phyloP scores from a whole-genome alignment of 1,140 invertebrate genomes.

The Pogonomyrmex californicus region DNA sequence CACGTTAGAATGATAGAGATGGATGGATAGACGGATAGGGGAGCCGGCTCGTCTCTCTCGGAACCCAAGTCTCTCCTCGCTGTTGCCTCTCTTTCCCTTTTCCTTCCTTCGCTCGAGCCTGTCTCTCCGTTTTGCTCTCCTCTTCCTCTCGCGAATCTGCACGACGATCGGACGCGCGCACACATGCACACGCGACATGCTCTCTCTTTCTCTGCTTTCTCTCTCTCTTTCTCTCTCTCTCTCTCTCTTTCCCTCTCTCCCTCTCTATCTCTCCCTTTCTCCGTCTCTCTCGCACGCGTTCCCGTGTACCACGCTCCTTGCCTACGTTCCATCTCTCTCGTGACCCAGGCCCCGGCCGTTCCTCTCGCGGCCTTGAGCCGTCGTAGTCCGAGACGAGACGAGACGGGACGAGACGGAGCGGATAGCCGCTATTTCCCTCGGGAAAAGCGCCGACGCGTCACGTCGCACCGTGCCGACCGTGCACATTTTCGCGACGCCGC shows the following conservation, averaged over 20 bases:
- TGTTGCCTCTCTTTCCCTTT: constrained; percentile 31
- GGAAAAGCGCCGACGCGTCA: constrained; percentile 34
- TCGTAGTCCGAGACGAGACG: constrained; percentile 61
- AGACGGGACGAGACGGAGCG: constrained; percentile 31
- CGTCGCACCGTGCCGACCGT: too few species aligned
- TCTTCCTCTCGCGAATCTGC: constrained; percentile 39
- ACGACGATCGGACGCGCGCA: constrained; percentile 7
- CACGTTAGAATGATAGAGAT: neutral
- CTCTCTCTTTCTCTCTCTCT: constrained; percentile 14
- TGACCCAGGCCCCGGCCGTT: constrained; percentile 77
- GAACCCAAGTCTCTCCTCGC: constrained; percentile 31
- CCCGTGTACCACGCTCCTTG: constrained; percentile 2
- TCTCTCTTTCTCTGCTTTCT: constrained; percentile 24
- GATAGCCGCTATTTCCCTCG: constrained; percentile 56
- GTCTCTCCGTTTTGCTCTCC: constrained; percentile 41
- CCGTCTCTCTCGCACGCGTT: too few species aligned
- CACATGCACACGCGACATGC: neutral
- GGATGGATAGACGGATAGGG: neutral
- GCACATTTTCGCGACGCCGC: constrained; percentile 37
- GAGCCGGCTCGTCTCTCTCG: constrained; percentile 39
- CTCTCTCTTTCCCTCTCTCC: constrained; percentile 5
- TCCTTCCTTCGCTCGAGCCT: constrained; percentile 37
- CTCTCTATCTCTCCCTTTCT: too few species aligned
- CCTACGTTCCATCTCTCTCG: constrained; percentile 45
- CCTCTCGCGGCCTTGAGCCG: constrained; percentile 80